These are phyloP conservation scores for Schizopygopsis pylzovi DNA, from an alignment of 2,797 vertebrate genomes.

Conservation along the genomic window DNA sequence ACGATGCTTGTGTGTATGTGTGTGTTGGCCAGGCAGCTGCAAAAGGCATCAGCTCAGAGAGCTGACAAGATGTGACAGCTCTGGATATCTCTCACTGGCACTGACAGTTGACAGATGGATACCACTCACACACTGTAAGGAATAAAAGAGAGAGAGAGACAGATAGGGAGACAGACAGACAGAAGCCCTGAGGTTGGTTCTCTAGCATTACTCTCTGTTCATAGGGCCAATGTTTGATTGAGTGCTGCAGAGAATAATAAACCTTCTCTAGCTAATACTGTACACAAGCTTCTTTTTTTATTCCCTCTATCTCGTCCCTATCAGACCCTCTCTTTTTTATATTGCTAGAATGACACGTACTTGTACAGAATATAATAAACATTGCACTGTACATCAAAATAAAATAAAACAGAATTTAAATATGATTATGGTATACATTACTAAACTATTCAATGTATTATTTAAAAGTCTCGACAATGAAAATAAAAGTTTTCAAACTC, in stretches of 20 bases:
- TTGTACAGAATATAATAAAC: conserved; percentile 14
- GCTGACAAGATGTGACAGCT: conserved; percentile 98
- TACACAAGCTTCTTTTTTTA: conserved; percentile 69
- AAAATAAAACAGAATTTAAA: neutral
- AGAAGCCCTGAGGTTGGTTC: conserved; percentile 83
- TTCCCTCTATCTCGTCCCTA: conserved; percentile 36
- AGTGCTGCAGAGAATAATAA: conserved; percentile 88
- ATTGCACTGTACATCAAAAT: neutral
- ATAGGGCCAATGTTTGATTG: conserved; percentile 87
- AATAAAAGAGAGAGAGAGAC: conserved; percentile 65
- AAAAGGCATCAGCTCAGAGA: conserved; percentile 91
- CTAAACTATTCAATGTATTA: neutral
- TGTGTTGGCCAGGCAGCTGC: conserved; percentile 86
- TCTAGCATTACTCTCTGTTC: conserved; percentile 88
- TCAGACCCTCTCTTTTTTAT: conserved; percentile 39
- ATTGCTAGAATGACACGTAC: conserved; percentile 32
- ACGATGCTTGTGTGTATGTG: conserved; percentile 71
- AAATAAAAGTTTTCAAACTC: neutral
- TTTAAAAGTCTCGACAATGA: neutral
- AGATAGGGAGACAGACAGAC: conserved; percentile 53
- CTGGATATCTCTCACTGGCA: conserved; percentile 94
- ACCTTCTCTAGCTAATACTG: conserved; percentile 76
- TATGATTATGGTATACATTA: neutral
- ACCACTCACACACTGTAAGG: conserved; percentile 93
- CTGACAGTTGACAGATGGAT: conserved; percentile 99